A percentile compares a stretch with the other conserved stretches of the same genome.
Conservation (phyloP, 1,140 invertebrate genomes). For the Macrostomum lignano region DNA sequence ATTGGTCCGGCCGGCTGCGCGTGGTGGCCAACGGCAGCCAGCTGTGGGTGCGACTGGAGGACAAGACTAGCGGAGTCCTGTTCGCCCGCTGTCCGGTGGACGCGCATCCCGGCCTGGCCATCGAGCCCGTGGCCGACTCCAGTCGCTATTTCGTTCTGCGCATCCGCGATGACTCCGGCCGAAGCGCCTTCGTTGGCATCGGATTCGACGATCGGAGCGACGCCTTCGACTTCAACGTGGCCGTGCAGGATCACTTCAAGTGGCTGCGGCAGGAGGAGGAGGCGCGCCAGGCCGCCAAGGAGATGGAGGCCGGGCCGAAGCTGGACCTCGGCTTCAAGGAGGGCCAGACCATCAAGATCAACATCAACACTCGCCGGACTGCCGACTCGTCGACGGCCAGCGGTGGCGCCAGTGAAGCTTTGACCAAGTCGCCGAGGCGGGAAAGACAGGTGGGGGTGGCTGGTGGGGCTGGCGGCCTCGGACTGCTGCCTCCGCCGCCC, state of each 20-base stretch:
- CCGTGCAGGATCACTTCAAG: constrained; percentile 73
- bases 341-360: constrained; percentile 90
- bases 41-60: constrained; percentile 67
- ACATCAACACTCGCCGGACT: constrained; percentile 41
- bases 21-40: constrained; percentile 58
- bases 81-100: constrained; percentile 95
- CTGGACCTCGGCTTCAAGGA: constrained; percentile 88
- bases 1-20: constrained; percentile 74
- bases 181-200: constrained; percentile 77
- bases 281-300: constrained; percentile 29
- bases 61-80: constrained; percentile 48
- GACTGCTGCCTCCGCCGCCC: too few species aligned
- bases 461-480: too few species aligned
- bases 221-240: constrained; percentile 94
- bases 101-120: constrained; percentile 62
- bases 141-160: constrained; percentile 88
- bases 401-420: too few species aligned
- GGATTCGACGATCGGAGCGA: constrained; percentile 89
- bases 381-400: too few species aligned
- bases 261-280: constrained; percentile 37
- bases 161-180: constrained; percentile 76
- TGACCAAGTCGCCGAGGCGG: too few species aligned
- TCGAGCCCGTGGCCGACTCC: constrained; percentile 83
- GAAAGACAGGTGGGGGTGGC: too few species aligned
- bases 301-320: constrained; percentile 33